Percentiles rank a stretch among this genome's conserved stretches.
phyloP scores from a whole-genome alignment of 1,140 invertebrate genomes.

The Phymastichus coffea region DNA sequence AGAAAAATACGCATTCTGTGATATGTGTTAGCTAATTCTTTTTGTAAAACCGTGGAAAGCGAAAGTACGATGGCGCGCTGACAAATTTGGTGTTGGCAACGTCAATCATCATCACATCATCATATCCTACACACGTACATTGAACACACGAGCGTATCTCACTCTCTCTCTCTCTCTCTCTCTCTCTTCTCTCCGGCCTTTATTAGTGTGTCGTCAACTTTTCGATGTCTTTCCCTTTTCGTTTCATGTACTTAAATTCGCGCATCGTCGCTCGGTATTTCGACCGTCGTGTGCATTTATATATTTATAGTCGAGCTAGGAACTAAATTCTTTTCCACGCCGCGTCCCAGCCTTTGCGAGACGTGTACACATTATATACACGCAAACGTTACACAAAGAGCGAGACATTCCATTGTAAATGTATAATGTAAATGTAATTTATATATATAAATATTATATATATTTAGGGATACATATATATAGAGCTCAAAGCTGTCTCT shows the following conservation, averaged over 20 bases:
- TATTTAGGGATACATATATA: not conserved
- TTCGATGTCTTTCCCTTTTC: not conserved
- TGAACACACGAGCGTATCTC: no score
- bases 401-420: not conserved
- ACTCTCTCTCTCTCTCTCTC: not conserved
- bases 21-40: constrained; percentile 53
- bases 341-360: no score
- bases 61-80: constrained; percentile 4
- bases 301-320: no score
- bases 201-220: not conserved
- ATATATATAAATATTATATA: not conserved
- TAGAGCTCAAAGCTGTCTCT: constrained; percentile 33
- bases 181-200: not conserved
- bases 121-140: no score
- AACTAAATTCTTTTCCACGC: no score
- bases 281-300: no score
- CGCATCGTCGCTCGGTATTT: no score
- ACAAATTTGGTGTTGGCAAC: constrained; percentile 12
- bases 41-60: constrained; percentile 9
- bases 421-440: not conserved
- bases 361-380: no score
- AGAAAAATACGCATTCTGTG: constrained; percentile 52
- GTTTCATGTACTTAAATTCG: not conserved
- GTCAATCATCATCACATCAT: no score
- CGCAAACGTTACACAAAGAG: no score